A percentile compares a stretch with the other conserved stretches of the same genome.
phyloP scores from a whole-genome alignment of 2,113 vertebrate genomes.

The Fulmarus glacialis region DNA sequence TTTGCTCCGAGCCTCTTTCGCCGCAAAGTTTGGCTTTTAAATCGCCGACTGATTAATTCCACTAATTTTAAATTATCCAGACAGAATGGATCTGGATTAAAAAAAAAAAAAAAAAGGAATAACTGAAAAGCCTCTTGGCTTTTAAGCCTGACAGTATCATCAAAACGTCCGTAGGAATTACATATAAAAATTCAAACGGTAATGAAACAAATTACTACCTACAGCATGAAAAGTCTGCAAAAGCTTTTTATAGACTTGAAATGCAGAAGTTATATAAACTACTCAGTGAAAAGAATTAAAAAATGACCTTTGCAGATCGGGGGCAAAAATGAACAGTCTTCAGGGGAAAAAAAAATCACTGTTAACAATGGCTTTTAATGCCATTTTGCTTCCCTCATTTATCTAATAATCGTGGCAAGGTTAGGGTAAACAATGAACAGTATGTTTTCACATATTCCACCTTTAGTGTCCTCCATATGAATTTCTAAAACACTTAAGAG shows the following conservation, averaged over 20 bases:
- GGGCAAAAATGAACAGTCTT: conserved; percentile 84
- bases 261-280: conserved; percentile 83
- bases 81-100: conserved; percentile 51
- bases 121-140: conserved; percentile 67
- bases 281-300: conserved; percentile 80
- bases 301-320: conserved; percentile 81
- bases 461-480: conserved; percentile 81
- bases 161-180: conserved; percentile 75
- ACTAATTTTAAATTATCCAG: conserved; percentile 76
- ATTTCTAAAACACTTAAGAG: conserved; percentile 85
- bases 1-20: conserved; percentile 37
- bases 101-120: conserved; percentile 19
- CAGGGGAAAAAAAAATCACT: conserved; percentile 55
- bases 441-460: conserved; percentile 83
- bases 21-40: conserved; percentile 57
- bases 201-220: conserved; percentile 84
- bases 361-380: conserved; percentile 83
- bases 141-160: conserved; percentile 81
- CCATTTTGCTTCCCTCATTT: conserved; percentile 78
- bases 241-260: conserved; percentile 81
- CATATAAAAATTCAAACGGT: conserved; percentile 74
- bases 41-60: conserved; percentile 66
- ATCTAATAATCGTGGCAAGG: conserved; percentile 84
- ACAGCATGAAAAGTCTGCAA: conserved; percentile 75
- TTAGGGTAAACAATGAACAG: conserved; percentile 84